These are phyloP conservation scores for Petrophora chlorosata DNA, from an alignment of 2,888 invertebrate species.

Conservation along the genomic window DNA sequence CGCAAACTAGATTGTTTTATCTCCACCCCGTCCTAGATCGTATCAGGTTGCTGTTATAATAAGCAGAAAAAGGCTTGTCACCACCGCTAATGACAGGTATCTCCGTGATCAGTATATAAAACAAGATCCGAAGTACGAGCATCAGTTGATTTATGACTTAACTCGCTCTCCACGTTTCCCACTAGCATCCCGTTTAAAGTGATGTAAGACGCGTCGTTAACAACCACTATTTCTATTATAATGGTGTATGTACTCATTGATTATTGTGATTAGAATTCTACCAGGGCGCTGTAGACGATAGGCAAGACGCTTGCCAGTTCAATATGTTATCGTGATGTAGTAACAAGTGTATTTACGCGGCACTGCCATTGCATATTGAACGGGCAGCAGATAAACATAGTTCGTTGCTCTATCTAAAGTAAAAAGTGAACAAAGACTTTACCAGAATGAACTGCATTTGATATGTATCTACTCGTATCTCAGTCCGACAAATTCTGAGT, in stretches of 20 bases:
- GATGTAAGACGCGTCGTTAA: constrained; percentile 18
- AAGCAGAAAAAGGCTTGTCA: constrained; percentile 21
- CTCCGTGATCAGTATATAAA: constrained; percentile 18
- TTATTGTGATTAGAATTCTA: constrained; percentile 5
- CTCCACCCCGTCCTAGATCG: constrained; percentile 9
- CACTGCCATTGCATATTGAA: constrained; percentile 1
- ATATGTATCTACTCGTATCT: constrained; percentile 12
- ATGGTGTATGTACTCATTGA: constrained; percentile 1
- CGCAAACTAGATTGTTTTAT: constrained; percentile 19
- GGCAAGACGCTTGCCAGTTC: constrained; percentile 2
- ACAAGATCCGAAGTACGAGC: constrained; percentile 15
- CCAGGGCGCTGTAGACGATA: not conserved
- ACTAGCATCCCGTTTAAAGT: constrained; percentile 18
- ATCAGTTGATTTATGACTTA: constrained; percentile 28
- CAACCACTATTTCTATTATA: not conserved
- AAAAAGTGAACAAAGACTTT: not conserved
- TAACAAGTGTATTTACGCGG: constrained; percentile 6
- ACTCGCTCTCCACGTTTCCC: constrained; percentile 16
- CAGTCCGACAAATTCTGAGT: constrained; percentile 8
- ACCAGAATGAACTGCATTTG: not conserved
- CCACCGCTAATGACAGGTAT: constrained; percentile 19
- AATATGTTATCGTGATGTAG: constrained; percentile 5
- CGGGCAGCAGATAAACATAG: not conserved
- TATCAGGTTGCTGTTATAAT: constrained; percentile 13
- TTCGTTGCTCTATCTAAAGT: not conserved